phyloP scores from a whole-genome alignment of 2,113 vertebrate genomes.

The Cinclus cinclus region DNA sequence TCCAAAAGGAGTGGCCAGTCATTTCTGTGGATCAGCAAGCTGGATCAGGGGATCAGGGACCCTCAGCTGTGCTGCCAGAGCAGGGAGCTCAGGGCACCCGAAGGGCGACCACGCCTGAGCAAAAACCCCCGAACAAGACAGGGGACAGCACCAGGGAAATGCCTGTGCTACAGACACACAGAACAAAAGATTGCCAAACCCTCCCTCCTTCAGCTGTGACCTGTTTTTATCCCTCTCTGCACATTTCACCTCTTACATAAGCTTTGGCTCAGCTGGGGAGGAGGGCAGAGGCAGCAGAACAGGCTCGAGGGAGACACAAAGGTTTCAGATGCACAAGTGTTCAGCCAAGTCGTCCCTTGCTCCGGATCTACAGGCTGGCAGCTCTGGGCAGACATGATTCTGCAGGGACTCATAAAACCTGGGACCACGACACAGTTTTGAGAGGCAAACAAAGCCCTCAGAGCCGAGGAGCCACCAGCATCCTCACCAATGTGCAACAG shows the following conservation, averaged over 20 bases:
- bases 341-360: not conserved
- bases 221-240: not conserved
- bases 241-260: not conserved
- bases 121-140: not conserved
- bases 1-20: not conserved
- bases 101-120: not conserved
- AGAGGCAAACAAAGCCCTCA: not conserved
- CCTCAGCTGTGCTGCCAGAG: not conserved
- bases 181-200: not conserved
- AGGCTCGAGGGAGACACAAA: not conserved
- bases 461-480: not conserved
- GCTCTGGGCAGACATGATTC: not conserved
- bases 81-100: not conserved
- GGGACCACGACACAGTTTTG: not conserved
- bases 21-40: not conserved
- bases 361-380: not conserved
- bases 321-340: not conserved
- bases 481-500: not conserved
- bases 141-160: not conserved
- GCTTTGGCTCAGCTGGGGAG: not conserved
- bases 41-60: not conserved
- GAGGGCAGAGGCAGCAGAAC: not conserved
- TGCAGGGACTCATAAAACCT: not conserved
- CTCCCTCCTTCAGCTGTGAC: not conserved
- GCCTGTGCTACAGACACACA: not conserved